Evolutionary conservation across 2,113 vertebrate genomes (phyloP), one percentile per base, ranked within the genome.

Genomic region (Caranx ignobilis): DNA sequence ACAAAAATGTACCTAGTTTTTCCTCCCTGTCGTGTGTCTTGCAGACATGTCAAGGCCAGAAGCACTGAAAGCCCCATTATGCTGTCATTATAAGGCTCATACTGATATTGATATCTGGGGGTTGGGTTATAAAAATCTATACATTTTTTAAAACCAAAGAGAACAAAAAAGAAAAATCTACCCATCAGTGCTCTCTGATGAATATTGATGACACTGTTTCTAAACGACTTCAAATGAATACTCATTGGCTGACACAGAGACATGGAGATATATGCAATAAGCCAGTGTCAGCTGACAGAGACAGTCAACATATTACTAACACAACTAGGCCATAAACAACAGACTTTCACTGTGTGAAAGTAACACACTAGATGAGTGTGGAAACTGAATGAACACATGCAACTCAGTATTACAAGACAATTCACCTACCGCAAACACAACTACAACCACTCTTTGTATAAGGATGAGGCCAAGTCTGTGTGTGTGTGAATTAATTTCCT

Each of bases 401-500:
- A 47, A 45, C 43, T 45, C 43, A 5, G 45, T 47, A 26, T 26
- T 26, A 13, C 15, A 47, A 47, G 4, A 47, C 11, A 16, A 47
- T 47, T 4, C 13, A 47, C 12, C 43, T 47, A 16, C 13, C 18
- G 15, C 16, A 48, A 21, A 19, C n/a, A 55, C 52, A 55, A 55
- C 9, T 55, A 26, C n/a, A 26, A 5, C 52, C 19, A 26, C 52
- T 21, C 19, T 43, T n/a, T 54, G 16, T 9, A 13, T n/a, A 59
- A 34, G 52, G 41, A 26, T 34, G 34, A 39, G 34, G 26, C 18
- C 19, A 32, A 37, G 34, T 54, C 21, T 60, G 66, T 47, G 61
- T n/a, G 35, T 31, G 21, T 26, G 43, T 5, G 19, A 37, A 50
- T 75, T 60, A 48, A 76, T 85, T 76, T 66, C 63, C 78, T 73